phyloP scores from a whole-genome alignment of 2,888 invertebrate genomes.

The Junonia oenone region DNA sequence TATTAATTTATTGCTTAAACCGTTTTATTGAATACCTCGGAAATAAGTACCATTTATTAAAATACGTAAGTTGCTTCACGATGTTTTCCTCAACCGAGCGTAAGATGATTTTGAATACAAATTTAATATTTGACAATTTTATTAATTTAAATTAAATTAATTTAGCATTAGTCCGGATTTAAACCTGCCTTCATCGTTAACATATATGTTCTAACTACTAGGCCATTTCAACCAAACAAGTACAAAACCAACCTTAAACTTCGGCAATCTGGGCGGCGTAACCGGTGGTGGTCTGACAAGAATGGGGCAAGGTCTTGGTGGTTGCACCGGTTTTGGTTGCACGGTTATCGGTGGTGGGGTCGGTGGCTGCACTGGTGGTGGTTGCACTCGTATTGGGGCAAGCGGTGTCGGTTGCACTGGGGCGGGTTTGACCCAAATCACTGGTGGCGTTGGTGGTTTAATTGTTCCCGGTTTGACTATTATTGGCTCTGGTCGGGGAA shows the following conservation, averaged over 20 bases:
- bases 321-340: conserved; percentile 44
- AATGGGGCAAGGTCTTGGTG: conserved; percentile 47
- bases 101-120: too few species aligned
- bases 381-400: conserved; percentile 46
- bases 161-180: too few species aligned
- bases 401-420: conserved; percentile 48
- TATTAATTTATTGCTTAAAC: too few species aligned
- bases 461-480: conserved; percentile 50
- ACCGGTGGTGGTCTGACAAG: conserved; percentile 50
- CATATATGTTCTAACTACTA: too few species aligned
- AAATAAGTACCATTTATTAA: too few species aligned
- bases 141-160: too few species aligned
- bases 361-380: conserved; percentile 46
- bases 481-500: conserved; percentile 47
- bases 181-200: too few species aligned
- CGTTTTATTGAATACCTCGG: too few species aligned
- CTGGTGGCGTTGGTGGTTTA: conserved; percentile 40
- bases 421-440: conserved; percentile 52
- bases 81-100: too few species aligned
- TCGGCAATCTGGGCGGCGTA: conserved; percentile 40
- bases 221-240: too few species aligned
- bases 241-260: conserved; percentile 57
- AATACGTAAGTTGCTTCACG: too few species aligned
- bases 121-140: too few species aligned
- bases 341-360: conserved; percentile 44